phyloP scores from a whole-genome alignment of 2,888 invertebrate genomes.

The Oxytorus armatus region DNA sequence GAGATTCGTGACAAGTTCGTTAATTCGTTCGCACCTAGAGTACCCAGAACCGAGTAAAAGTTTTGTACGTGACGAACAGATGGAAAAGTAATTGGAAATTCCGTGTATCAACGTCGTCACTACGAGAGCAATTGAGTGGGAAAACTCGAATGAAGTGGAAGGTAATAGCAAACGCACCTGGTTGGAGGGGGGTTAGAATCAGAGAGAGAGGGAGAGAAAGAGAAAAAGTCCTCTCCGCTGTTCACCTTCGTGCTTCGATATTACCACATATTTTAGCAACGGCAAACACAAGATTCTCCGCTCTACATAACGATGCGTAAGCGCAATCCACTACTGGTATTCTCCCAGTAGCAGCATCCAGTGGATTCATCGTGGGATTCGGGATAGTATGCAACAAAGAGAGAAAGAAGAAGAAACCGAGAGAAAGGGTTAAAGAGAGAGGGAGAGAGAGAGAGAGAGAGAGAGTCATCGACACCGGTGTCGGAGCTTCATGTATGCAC shows the following conservation, averaged over 20 bases:
- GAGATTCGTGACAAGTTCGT: too few species aligned
- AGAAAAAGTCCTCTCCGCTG: neutral
- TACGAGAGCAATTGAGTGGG: conserved; percentile 31
- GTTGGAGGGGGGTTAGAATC: neutral
- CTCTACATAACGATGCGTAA: conserved; percentile 13
- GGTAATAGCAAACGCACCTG: conserved; percentile 18
- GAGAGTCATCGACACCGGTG: conserved; percentile 64
- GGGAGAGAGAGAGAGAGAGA: neutral
- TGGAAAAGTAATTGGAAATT: neutral
- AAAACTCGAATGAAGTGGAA: conserved; percentile 66
- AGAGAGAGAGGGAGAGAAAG: conserved; percentile 35
- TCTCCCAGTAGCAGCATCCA: conserved; percentile 25
- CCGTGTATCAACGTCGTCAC: neutral
- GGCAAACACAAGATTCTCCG: conserved; percentile 20
- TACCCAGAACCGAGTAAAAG: too few species aligned
- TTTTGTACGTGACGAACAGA: neutral
- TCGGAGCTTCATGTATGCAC: conserved; percentile 48
- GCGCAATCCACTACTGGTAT: too few species aligned
- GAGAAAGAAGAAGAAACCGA: neutral
- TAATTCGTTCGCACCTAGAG: neutral
- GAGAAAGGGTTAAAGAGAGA: neutral
- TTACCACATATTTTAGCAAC: conserved; percentile 40
- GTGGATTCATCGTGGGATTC: conserved; percentile 36
- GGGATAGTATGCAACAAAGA: conserved; percentile 13
- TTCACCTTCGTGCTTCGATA: conserved; percentile 36